These are phyloP conservation scores for Acanthisitta chloris DNA, from an alignment of 2,113 vertebrate species.

Conservation along the genomic window DNA sequence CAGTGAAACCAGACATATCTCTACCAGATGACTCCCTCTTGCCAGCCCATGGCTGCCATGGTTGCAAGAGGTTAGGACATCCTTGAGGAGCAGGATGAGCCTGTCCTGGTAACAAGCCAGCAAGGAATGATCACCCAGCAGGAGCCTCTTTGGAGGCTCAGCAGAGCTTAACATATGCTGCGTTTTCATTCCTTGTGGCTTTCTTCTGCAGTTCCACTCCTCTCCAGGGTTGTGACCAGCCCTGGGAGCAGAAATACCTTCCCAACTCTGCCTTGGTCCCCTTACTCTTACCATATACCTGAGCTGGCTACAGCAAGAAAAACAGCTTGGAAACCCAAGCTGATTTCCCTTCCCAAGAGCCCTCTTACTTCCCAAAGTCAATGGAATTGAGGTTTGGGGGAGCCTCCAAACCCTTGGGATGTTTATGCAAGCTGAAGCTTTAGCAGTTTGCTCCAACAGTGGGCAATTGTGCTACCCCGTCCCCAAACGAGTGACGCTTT, in stretches of 20 bases:
- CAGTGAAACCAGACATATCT: slow-evolving; percentile 59
- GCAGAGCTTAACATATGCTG: background rate
- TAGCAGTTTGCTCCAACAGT: background rate
- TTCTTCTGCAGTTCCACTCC: background rate
- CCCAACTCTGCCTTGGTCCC: background rate
- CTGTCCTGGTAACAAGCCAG: background rate
- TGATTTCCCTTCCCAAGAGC: background rate
- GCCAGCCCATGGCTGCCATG: background rate
- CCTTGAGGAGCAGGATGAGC: slow-evolving; percentile 4
- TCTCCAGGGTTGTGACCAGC: background rate
- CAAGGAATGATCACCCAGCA: background rate
- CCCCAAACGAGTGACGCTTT: background rate
- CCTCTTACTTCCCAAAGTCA: background rate
- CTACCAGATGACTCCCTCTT: background rate
- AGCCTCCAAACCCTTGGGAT: background rate
- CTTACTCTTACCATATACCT: background rate
- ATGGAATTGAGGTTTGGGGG: background rate
- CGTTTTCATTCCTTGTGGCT: background rate
- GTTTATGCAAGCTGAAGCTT: slow-evolving; percentile 32
- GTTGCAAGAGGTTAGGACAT: background rate
- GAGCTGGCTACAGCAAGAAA: background rate
- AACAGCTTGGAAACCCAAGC: background rate
- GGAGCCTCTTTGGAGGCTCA: background rate
- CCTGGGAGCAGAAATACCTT: background rate
- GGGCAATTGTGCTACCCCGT: background rate